phyloP scores from a whole-genome alignment of 2,888 invertebrate species.

The Hybos culiciformis region DNA sequence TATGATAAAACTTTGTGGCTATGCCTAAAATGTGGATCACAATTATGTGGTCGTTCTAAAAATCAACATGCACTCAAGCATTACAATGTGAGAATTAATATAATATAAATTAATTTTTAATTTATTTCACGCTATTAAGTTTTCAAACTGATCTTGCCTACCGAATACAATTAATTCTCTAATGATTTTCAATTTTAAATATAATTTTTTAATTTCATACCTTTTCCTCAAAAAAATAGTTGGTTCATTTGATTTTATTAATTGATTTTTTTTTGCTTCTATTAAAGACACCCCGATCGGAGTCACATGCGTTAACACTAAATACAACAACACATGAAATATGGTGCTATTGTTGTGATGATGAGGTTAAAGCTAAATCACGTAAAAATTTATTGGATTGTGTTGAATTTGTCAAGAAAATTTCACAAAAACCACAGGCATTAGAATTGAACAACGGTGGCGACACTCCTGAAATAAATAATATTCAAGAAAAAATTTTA shows the following conservation, averaged over 20 bases:
- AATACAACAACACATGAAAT: conserved; percentile 58
- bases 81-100: conserved; percentile 36
- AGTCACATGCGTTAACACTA: conserved; percentile 57
- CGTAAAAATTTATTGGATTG: conserved; percentile 58
- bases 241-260: not conserved
- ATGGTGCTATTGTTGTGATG: conserved; percentile 69
- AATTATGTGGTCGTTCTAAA: conserved; percentile 55
- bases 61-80: conserved; percentile 63
- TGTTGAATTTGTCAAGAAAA: conserved; percentile 57
- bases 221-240: not conserved
- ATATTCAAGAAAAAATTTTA: conserved; percentile 24
- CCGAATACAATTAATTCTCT: no score
- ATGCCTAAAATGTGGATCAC: conserved; percentile 68
- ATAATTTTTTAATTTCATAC: no score
- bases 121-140: not conserved
- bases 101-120: not conserved
- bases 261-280: not conserved
- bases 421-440: conserved; percentile 27
- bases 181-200: not conserved
- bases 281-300: conserved; percentile 51
- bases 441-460: no score
- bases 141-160: no score
- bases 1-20: conserved; percentile 51
- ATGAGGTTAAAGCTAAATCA: conserved; percentile 45
- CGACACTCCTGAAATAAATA: conserved; percentile 14